A percentile compares a stretch with the other conserved stretches of the same genome.
Conservation (phyloP, 1,140 invertebrate species). For the Phymastichus coffea region DNA sequence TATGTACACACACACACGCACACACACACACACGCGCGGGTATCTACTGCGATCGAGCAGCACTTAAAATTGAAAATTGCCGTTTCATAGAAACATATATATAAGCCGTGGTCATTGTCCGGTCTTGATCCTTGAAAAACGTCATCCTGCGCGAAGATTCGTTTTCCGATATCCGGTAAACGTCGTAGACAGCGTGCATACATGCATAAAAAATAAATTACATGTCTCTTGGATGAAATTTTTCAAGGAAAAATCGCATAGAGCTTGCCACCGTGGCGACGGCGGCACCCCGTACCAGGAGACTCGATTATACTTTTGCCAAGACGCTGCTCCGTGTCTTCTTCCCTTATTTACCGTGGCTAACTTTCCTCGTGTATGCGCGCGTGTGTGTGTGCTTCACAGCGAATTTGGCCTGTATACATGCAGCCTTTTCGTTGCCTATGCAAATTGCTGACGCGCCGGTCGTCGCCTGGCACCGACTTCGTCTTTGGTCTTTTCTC, state of each 20-base stretch:
- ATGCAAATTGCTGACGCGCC: slow-evolving; percentile 12
- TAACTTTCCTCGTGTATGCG: background rate
- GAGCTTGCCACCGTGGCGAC: too few species aligned
- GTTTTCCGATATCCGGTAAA: slow-evolving; percentile 16
- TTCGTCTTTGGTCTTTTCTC: background rate
- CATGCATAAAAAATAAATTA: slow-evolving; percentile 12
- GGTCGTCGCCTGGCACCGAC: background rate
- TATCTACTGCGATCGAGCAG: background rate
- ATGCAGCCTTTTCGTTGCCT: slow-evolving; percentile 1
- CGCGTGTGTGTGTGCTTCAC: too few species aligned
- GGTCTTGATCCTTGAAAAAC: background rate
- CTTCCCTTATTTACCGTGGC: slow-evolving; percentile 7
- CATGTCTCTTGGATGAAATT: background rate
- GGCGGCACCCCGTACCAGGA: background rate
- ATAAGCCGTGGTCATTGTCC: slow-evolving; percentile 16
- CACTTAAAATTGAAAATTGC: slow-evolving; percentile 24
- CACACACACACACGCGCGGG: background rate
- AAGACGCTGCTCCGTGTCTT: background rate
- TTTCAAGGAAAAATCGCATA: background rate
- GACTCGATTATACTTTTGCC: slow-evolving; percentile 9
- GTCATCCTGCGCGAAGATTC: slow-evolving; percentile 11
- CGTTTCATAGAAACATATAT: background rate
- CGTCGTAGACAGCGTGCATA: slow-evolving; percentile 2
- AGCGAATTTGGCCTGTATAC: background rate
- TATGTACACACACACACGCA: background rate